phyloP scores from a whole-genome alignment of 2,113 vertebrate genomes.

The Malurus melanocephalus region DNA sequence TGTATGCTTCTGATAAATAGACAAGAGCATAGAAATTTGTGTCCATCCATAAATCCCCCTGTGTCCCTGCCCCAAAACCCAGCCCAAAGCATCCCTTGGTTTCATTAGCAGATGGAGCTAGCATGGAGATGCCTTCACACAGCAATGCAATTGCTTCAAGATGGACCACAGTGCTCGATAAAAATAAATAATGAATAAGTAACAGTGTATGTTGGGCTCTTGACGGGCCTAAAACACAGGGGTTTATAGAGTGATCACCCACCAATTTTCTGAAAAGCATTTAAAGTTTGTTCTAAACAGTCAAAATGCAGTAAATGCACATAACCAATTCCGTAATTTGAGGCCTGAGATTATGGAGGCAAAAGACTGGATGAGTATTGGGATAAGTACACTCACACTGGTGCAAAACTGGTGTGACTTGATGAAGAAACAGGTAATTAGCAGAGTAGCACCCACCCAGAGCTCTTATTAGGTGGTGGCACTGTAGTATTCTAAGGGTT shows the following conservation, averaged over 20 bases:
- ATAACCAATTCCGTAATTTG: background rate
- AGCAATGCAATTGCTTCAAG: constrained; percentile 66
- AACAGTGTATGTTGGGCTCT: background rate
- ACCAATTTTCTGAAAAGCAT: background rate
- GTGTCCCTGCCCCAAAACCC: background rate
- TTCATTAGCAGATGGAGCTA: constrained; percentile 37
- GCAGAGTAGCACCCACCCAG: background rate
- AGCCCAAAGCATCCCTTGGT: background rate
- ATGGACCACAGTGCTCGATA: constrained; percentile 69
- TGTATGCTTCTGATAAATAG: background rate
- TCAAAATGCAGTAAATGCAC: background rate
- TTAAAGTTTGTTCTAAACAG: background rate
- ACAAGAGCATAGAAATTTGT: background rate
- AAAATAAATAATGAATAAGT: constrained; percentile 50
- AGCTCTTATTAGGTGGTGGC: background rate
- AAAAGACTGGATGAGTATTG: background rate
- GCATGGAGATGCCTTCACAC: constrained; percentile 22
- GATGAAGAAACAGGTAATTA: background rate
- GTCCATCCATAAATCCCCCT: background rate
- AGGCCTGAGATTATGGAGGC: background rate
- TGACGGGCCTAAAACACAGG: background rate
- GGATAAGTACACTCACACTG: background rate
- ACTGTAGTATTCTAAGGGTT: constrained; percentile 39
- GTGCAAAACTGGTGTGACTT: background rate
- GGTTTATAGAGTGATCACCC: background rate